Base-by-base conservation (phyloP, 2,113 vertebrate species). In the Oreocharis arfaki region DNA sequence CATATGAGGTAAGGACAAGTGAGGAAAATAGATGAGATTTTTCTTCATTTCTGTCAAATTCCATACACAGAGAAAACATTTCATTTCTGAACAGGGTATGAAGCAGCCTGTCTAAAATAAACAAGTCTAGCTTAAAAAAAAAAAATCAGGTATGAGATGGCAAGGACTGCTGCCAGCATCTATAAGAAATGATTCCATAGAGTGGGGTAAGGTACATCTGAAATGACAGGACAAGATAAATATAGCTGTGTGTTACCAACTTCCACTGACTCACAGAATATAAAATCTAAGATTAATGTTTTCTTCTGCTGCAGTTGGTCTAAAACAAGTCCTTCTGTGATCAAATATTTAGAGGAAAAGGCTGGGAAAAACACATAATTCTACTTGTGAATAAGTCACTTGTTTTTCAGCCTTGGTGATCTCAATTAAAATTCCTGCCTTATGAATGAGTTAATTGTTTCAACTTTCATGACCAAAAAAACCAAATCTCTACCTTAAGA, bases 21-120 rank as follows among this genome's bases (percentile, higher is more conserved):
- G 78, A 95, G 75, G 69, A 93, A 96, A 97, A 96, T 84, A 60
- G 93, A 94, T 94, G 71, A 92, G 74, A 95, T 97, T 89, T 95
- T 97, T 97, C 96, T 97, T 96, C 81, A 89, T 93, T 90, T 90
- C 96, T 97, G 93, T 97, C 96, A 94, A 94, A 95, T 91, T 81
- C 86, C 89, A 92, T 83, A 84, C 47, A 76, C 47, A 94, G 89
- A 90, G 87, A 94, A 89, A 87, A 87, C 76, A 92, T 85, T 93
- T 96, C 78, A 92, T 94, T 93, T 92, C 71, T 95, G 80, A 97
- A 83, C 75, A 76, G 68, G 53, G 77, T 80, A 89, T 63, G 79
- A 96, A 91, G 55, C 35, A 95, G 84, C 93, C 52, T 93, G 86
- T 93, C 95, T 89, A 95, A 97, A 95, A 96, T 70, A 96, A 96